Conservation (phyloP, 1,140 invertebrate species). For the Atta texana region DNA sequence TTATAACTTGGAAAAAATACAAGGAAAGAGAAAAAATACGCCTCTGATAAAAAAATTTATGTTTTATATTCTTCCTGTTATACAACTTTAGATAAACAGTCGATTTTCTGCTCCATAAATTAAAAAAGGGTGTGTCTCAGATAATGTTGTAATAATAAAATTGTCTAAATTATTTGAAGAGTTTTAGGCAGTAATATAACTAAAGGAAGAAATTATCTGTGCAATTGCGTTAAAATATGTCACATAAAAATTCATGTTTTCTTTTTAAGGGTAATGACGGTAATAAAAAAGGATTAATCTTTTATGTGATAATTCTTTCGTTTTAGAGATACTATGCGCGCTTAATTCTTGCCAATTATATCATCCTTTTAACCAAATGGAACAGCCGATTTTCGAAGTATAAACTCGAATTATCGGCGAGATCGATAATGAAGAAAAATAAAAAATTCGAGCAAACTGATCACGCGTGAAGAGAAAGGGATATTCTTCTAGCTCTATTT, state of each 20-base stretch:
- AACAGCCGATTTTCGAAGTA: background rate
- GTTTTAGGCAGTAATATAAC: background rate
- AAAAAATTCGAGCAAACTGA: background rate
- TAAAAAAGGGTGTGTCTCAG: conserved; percentile 14
- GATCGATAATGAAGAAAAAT: conserved; percentile 27
- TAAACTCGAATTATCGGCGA: conserved; percentile 29
- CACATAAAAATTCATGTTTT: background rate
- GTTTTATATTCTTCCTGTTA: conserved; percentile 4
- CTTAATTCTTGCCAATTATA: conserved; percentile 27
- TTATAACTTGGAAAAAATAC: conserved; percentile 14
- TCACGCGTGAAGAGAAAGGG: conserved; percentile 29
- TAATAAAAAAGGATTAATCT: conserved; percentile 18
- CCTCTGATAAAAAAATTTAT: conserved; percentile 17
- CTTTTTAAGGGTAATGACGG: background rate
- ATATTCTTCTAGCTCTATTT: conserved; percentile 46
- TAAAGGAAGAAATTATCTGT: background rate
- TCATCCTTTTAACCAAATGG: background rate
- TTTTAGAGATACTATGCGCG: background rate
- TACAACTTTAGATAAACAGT: conserved; percentile 3
- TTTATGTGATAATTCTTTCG: background rate
- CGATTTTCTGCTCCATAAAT: conserved; percentile 43
- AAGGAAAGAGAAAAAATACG: background rate
- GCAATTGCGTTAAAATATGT: background rate
- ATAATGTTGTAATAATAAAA: background rate
- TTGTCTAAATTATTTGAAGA: conserved; percentile 5